These are phyloP conservation scores for Morone saxatilis DNA, from an alignment of 2,113 vertebrate genomes.

Conservation along the genomic window DNA sequence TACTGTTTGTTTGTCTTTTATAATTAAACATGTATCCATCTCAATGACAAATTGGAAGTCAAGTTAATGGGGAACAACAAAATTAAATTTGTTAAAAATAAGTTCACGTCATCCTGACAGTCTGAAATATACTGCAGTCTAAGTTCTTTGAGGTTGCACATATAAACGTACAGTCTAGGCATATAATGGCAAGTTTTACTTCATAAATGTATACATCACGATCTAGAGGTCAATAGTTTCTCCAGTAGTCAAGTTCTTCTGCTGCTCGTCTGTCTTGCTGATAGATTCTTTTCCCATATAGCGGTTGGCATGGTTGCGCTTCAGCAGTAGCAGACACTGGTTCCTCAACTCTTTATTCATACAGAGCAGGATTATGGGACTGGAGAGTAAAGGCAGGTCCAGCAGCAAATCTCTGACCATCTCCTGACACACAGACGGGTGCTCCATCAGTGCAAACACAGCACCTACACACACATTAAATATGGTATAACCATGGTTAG, in stretches of 20 bases:
- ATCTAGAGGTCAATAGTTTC: constrained; percentile 2
- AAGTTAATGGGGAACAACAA: not conserved
- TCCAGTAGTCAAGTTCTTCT: not conserved
- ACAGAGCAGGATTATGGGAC: constrained; percentile 78
- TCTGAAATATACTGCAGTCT: not conserved
- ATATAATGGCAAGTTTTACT: not conserved
- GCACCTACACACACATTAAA: constrained; percentile 53
- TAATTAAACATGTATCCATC: not conserved
- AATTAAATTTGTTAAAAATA: too few species aligned
- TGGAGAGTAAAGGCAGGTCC: constrained; percentile 77
- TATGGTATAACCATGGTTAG: not conserved
- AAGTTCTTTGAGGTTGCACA: constrained; percentile 4
- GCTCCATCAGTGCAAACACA: constrained; percentile 71
- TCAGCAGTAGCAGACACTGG: constrained; percentile 68
- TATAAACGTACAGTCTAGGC: constrained; percentile 3
- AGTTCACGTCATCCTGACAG: not conserved
- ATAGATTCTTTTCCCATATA: not conserved
- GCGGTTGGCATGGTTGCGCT: constrained; percentile 10
- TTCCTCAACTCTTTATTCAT: constrained; percentile 80
- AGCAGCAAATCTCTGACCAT: constrained; percentile 76
- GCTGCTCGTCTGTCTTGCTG: constrained; percentile 18
- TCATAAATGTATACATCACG: not conserved
- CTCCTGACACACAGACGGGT: constrained; percentile 75
- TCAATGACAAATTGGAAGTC: not conserved
- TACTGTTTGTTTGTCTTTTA: not conserved